phyloP scores from a whole-genome alignment of 2,797 vertebrate species.

The Trematocara caparti region DNA sequence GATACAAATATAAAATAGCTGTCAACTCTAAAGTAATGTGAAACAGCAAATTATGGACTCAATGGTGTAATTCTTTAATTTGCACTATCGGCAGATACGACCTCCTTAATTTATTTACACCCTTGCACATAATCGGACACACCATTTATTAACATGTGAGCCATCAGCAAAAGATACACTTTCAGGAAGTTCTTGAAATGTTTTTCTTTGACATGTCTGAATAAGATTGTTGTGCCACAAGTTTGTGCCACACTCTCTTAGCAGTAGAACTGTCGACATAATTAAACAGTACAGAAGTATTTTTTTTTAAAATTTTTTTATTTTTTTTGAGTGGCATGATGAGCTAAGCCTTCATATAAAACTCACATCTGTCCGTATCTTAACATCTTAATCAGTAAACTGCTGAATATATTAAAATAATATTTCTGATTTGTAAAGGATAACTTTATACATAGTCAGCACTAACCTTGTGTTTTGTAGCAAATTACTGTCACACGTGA shows the following conservation, averaged over 20 bases:
- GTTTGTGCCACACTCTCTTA: not conserved
- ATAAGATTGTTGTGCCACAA: not conserved
- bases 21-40: not conserved
- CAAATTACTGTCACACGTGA: not conserved
- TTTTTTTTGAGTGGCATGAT: not conserved
- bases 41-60: not conserved
- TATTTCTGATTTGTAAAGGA: not conserved
- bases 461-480: not conserved
- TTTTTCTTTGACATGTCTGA: not conserved
- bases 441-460: not conserved
- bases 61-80: not conserved
- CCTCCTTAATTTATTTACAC: not conserved
- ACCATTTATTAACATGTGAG: not conserved
- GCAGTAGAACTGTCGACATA: not conserved
- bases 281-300: not conserved
- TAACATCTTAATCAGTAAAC: not conserved
- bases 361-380: not conserved
- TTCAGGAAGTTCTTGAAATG: not conserved
- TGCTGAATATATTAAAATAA: not conserved
- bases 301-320: rapidly evolving
- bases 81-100: not conserved
- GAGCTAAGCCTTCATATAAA: not conserved
- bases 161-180: not conserved
- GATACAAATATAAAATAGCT: not conserved
- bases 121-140: not conserved